Conservation (phyloP, 2,113 vertebrate species). For the Gila orcuttii region DNA sequence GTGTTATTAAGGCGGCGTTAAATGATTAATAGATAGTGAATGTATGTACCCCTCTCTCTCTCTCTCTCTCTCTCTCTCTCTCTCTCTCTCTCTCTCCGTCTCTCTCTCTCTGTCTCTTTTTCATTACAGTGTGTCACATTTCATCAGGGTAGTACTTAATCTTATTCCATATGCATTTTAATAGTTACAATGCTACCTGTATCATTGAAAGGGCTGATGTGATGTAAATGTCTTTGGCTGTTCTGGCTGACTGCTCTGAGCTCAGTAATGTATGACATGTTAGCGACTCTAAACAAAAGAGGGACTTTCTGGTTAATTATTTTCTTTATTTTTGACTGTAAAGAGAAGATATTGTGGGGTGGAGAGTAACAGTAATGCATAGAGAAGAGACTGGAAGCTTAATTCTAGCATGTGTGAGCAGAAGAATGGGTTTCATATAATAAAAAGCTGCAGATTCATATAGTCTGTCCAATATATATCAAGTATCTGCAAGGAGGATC, state of each 20-base stretch:
- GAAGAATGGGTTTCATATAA: not conserved
- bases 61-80: slow-evolving; percentile 70
- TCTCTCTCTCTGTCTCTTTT: slow-evolving; percentile 56
- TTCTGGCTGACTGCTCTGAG: slow-evolving; percentile 75
- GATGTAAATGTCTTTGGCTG: slow-evolving; percentile 76
- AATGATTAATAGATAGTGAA: slow-evolving; percentile 93
- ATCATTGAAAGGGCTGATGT: slow-evolving; percentile 73
- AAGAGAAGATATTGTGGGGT: not conserved
- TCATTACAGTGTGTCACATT: slow-evolving; percentile 90
- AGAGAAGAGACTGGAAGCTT: not conserved
- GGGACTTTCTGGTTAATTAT: slow-evolving; percentile 53
- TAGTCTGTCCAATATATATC: slow-evolving; percentile 1
- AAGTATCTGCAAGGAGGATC: slow-evolving; percentile 7
- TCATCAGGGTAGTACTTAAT: slow-evolving; percentile 88
- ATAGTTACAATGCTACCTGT: slow-evolving; percentile 87
- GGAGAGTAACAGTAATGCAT: not conserved
- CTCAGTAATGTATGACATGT: slow-evolving; percentile 54
- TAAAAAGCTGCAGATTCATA: not conserved
- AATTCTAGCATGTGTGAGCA: not conserved
- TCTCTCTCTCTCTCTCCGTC: slow-evolving; percentile 76
- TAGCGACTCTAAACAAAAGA: slow-evolving; percentile 31
- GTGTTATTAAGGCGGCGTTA: slow-evolving; percentile 80
- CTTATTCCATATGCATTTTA: slow-evolving; percentile 90
- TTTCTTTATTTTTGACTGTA: slow-evolving; percentile 34
- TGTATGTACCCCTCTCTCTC: slow-evolving; percentile 81